Conservation (phyloP, 2,888 invertebrate genomes). For the Drosophila eohydei region DNA sequence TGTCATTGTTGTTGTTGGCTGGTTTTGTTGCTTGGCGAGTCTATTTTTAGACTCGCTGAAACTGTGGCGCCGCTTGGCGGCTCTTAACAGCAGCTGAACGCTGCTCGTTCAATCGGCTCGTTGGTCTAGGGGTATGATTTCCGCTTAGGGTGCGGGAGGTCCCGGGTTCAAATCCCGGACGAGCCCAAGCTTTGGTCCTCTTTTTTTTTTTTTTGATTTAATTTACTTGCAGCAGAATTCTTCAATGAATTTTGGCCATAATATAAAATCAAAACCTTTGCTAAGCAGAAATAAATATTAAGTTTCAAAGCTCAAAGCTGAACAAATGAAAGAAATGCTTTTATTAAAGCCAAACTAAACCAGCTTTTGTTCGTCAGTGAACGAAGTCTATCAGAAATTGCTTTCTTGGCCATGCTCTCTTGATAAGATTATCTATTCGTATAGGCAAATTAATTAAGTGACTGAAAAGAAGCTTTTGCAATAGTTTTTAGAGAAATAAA, state of each 20-base stretch:
- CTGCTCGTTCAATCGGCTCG: constrained; percentile 71
- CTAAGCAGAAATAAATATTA: neutral
- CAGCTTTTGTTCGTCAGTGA: neutral
- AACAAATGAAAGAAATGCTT: neutral
- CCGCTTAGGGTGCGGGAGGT: constrained; percentile 86
- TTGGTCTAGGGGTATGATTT: constrained; percentile 86
- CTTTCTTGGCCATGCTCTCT: neutral
- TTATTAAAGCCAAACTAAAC: neutral
- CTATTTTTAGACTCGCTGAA: constrained; percentile 18
- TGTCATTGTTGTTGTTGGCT: neutral
- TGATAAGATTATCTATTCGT: neutral
- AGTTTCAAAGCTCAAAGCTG: neutral
- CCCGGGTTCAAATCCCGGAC: constrained; percentile 86
- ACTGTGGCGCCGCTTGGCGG: neutral
- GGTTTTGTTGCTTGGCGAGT: constrained; percentile 11
- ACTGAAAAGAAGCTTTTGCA: neutral
- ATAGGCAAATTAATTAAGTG: neutral
- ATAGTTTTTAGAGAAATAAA: neutral
- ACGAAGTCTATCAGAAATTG: neutral
- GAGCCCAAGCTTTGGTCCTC: constrained; percentile 78
- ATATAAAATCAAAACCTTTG: too few relatives aligned
- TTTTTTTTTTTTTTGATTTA: neutral
- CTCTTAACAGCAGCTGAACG: constrained; percentile 1
- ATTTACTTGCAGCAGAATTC: too few relatives aligned
- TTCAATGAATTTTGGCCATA: too few relatives aligned